Conservation (phyloP, 2,113 vertebrate species). For the Glaucomys volans region DNA sequence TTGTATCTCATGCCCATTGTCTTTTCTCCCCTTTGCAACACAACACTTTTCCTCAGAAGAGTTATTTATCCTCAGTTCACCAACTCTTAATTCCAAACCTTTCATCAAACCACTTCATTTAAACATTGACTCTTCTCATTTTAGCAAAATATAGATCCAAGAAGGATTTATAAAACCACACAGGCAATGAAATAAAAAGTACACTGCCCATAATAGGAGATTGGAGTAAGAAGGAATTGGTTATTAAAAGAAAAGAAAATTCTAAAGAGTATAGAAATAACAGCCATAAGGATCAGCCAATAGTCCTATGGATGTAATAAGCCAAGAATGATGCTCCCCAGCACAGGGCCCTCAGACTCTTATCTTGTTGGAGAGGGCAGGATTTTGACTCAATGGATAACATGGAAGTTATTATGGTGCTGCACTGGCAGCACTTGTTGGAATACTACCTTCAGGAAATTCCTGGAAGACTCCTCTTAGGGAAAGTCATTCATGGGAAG, state of each 20-base stretch:
- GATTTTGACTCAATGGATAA: not conserved
- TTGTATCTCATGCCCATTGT: not conserved
- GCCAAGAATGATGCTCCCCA: too few species aligned
- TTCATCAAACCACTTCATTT: not conserved
- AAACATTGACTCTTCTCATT: not conserved
- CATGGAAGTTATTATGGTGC: not conserved
- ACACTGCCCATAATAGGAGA: not conserved
- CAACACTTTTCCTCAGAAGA: not conserved
- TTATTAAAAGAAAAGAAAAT: not conserved
- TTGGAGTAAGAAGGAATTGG: not conserved
- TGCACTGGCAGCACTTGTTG: not conserved
- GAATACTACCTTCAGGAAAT: not conserved
- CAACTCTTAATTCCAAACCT: not conserved
- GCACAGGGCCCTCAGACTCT: accelerated
- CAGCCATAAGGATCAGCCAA: accelerated
- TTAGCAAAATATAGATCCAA: not conserved
- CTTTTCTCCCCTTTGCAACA: not conserved
- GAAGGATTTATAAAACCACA: not conserved
- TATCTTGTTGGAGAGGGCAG: not conserved
- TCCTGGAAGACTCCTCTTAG: not conserved
- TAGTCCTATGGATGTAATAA: not conserved
- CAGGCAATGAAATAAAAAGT: not conserved
- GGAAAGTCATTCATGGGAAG: not conserved
- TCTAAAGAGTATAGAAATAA: not conserved
- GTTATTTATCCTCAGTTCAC: not conserved